Evolutionary conservation across 2,797 vertebrate species (phyloP).

Genomic region (Microctenopoma steveboyesi): DNA sequence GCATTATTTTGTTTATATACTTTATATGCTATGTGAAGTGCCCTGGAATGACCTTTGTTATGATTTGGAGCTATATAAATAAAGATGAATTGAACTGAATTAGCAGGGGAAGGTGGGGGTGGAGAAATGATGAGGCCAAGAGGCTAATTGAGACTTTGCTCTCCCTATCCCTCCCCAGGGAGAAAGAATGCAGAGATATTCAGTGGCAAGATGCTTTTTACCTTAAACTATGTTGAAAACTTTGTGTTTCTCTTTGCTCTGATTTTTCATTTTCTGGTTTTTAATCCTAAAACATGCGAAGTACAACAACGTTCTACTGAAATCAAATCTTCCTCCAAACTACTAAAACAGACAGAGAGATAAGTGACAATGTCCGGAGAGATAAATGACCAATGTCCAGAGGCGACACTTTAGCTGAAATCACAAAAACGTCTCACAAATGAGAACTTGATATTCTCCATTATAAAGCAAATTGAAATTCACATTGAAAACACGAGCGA

Average conservation of each 20-base stretch:
- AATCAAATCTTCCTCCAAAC: background rate
- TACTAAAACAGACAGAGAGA: background rate
- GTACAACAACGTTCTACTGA: background rate
- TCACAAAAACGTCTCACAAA: no score
- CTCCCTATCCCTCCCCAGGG: constrained; percentile 48
- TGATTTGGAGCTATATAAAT: no score
- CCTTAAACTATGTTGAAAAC: background rate
- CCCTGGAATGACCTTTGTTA: no score
- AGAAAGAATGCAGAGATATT: constrained; percentile 43
- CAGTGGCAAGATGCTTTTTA: constrained; percentile 9
- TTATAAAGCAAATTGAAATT: no score
- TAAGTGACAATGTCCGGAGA: no score
- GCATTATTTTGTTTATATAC: no score
- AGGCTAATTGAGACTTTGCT: constrained; percentile 78
- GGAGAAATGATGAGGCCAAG: constrained; percentile 59
- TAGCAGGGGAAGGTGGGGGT: background rate
- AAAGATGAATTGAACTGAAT: no score
- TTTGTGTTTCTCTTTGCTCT: background rate
- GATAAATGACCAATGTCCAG: no score
- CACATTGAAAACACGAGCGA: no score
- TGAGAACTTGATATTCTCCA: no score
- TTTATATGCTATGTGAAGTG: no score
- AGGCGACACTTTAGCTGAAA: no score
- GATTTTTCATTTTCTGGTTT: background rate
- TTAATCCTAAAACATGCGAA: background rate